A percentile compares a stretch with the other conserved stretches of the same genome.
Conservation (phyloP, 2,888 invertebrate genomes). For the Drosophila kambysellisi region DNA sequence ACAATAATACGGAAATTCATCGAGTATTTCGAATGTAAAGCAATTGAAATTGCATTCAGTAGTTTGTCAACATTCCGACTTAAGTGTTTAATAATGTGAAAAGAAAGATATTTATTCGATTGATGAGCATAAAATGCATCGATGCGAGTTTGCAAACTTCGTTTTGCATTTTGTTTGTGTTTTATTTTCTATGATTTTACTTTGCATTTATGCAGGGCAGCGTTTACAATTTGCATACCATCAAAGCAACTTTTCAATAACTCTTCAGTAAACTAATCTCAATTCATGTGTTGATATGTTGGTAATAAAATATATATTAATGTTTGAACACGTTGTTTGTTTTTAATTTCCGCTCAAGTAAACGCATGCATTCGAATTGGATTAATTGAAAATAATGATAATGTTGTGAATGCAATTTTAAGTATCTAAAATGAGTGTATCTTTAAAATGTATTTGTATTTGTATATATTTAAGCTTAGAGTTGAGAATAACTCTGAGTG, state of each 20-base stretch:
- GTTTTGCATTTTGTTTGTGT: neutral
- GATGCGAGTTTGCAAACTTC: neutral
- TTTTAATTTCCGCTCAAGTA: conserved; percentile 65
- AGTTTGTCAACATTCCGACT: conserved; percentile 40
- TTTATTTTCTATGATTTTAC: conserved; percentile 28
- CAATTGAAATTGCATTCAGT: conserved; percentile 43
- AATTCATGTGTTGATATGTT: conserved; percentile 14
- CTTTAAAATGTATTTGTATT: neutral
- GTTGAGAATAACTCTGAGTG: neutral
- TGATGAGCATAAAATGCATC: neutral
- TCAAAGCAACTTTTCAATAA: conserved; percentile 57
- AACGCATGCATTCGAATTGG: conserved; percentile 48
- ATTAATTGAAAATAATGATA: neutral
- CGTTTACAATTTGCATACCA: conserved; percentile 53
- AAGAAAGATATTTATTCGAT: neutral
- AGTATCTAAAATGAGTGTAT: neutral
- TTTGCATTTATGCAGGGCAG: conserved; percentile 44
- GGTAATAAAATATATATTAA: conserved; percentile 50
- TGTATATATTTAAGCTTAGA: neutral
- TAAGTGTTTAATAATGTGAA: conserved; percentile 32
- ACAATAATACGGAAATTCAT: conserved; percentile 52
- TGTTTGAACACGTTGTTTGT: conserved; percentile 61
- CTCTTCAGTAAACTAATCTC: conserved; percentile 34
- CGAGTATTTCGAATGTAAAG: conserved; percentile 41
- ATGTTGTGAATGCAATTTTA: neutral